Evolutionary conservation across 1,140 invertebrate species (phyloP).

Genomic region (Leptinotarsa lineolata): DNA sequence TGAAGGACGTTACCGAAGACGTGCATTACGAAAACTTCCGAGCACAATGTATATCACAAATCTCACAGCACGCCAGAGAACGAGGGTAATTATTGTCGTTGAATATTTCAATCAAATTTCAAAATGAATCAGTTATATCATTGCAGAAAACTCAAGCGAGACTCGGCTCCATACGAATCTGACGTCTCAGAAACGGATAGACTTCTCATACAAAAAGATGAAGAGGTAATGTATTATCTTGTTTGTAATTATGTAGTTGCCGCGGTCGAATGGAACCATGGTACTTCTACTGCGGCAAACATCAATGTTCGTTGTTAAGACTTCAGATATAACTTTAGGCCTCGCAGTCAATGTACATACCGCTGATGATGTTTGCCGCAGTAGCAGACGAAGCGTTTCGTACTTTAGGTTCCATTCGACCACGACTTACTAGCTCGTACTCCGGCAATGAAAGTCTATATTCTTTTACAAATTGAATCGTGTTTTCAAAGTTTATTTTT

Average conservation of each 20-base stretch:
- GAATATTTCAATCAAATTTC: slow-evolving; percentile 14
- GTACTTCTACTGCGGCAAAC: too few species aligned
- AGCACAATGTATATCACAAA: slow-evolving; percentile 86
- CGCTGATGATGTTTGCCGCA: too few species aligned
- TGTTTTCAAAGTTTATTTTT: too few species aligned
- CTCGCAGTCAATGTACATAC: too few species aligned
- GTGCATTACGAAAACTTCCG: slow-evolving; percentile 97
- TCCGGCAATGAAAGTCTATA: too few species aligned
- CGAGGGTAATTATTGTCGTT: slow-evolving; percentile 64
- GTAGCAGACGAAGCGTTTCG: too few species aligned
- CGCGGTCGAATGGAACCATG: too few species aligned
- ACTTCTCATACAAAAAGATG: slow-evolving; percentile 87
- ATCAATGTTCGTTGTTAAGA: too few species aligned
- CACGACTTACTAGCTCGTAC: too few species aligned
- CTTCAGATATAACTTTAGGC: too few species aligned
- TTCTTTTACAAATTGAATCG: too few species aligned
- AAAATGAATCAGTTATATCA: slow-evolving; percentile 4
- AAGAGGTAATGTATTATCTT: slow-evolving; percentile 70
- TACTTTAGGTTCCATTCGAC: too few species aligned
- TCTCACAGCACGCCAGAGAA: slow-evolving; percentile 83
- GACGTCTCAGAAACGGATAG: slow-evolving; percentile 83
- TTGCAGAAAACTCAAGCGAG: slow-evolving; percentile 80
- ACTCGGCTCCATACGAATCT: slow-evolving; percentile 73
- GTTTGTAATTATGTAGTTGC: slow-evolving; percentile 8
- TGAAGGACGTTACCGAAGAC: slow-evolving; percentile 93